Evolutionary conservation across 1,140 invertebrate genomes (phyloP).

Genomic region (Heterodera schachtii): DNA sequence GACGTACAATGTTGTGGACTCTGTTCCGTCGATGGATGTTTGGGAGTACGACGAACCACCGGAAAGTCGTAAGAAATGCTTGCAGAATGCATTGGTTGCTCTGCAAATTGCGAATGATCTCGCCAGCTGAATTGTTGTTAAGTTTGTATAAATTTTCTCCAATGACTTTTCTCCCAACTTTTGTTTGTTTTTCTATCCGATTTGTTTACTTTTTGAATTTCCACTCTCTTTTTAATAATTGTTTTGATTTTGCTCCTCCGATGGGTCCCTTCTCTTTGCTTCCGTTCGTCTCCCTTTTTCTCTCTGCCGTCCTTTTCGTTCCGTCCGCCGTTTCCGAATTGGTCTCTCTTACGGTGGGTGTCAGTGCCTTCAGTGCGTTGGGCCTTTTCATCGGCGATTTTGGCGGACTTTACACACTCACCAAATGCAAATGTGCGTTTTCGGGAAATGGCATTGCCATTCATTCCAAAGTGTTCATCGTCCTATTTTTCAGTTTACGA

Average conservation of each 20-base stretch:
- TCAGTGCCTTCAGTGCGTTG: constrained; percentile 17
- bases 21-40: constrained; percentile 10
- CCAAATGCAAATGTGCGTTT: constrained; percentile 28
- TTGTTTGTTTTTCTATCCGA: background rate
- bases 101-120: constrained; percentile 10
- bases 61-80: background rate
- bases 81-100: constrained; percentile 15
- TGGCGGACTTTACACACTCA: constrained; percentile 2
- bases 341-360: constrained; percentile 13
- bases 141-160: background rate
- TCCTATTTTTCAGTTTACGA: constrained; percentile 16
- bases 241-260: background rate
- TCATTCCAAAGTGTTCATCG: too few species aligned
- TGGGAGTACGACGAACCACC: constrained; percentile 20
- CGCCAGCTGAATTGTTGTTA: background rate
- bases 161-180: background rate
- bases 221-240: background rate
- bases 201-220: background rate
- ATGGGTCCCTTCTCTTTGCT: background rate
- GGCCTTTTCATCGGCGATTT: constrained; percentile 20
- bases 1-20: background rate
- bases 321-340: background rate
- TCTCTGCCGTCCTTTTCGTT: background rate
- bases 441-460: background rate
- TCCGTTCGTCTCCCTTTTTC: background rate